Base-by-base conservation (phyloP, 1,140 invertebrate genomes). In the Venturia canescens region DNA sequence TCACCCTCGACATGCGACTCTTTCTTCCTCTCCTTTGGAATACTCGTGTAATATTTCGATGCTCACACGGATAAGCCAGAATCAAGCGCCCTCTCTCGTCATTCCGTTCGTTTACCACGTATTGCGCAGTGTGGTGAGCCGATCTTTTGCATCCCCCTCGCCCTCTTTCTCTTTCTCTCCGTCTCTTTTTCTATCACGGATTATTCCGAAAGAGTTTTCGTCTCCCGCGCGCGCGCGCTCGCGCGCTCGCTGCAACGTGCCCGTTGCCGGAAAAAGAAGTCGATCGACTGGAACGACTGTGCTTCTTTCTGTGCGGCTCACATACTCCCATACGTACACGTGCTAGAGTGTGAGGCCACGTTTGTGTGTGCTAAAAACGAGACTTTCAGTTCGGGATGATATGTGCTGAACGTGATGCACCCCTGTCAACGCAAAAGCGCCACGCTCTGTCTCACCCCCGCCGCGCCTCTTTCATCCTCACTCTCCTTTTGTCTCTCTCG, bases 351-450 rank as follows among this genome's bases (percentile, higher is more conserved):
- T 57, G 21, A 44, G 38, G 1, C 6, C 21, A 13, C 21, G 21
- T 57, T 6, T n/a, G 21, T 57, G 53, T 57, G 21, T 57, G 60
- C n/a, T 69, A 31, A 69, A 69, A 69, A 69, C 66, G 66, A 69
- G 29, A 27, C 66, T 31, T 27, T 3, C 66, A 31, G 18, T 69
- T 26, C 27, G 53, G 50, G 50, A 57, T 77, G 57, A 77, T 77
- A 77, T 77, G 75, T 77, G 75, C 75, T 26, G 75, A 77, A 77
- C 75, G 75, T 77, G 75, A 77, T 77, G 75, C 75, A 66, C 29
- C 60, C 60, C 57, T 77, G 75, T 77, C 75, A 77, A 77, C 57
- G 72, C 72, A 60, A 21, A 53, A 76, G 72, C 72, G 53, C 60
- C 53, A 76, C 72, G 75, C 60, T 60, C 60, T 29, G 15, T 38